Evolutionary conservation across 2,113 vertebrate genomes (phyloP).

Genomic region (Psittacara wagleri): DNA sequence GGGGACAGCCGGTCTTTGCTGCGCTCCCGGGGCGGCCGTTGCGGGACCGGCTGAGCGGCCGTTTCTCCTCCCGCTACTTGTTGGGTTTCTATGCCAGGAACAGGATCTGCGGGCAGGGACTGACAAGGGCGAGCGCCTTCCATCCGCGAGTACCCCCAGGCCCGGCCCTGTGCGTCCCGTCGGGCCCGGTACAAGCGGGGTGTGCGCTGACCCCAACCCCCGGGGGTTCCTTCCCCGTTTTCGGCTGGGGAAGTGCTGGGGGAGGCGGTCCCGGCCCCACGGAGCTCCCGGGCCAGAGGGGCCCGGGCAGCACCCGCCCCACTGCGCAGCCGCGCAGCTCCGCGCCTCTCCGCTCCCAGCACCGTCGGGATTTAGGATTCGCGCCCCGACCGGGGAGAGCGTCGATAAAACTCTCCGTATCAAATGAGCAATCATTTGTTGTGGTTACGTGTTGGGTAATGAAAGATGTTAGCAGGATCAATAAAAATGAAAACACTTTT

Average conservation of each 20-base stretch:
- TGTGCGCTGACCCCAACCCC: background rate
- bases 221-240: rapidly evolving
- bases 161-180: background rate
- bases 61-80: background rate
- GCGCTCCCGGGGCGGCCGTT: background rate
- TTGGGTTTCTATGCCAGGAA: background rate
- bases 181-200: background rate
- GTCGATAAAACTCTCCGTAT: slow-evolving; percentile 77
- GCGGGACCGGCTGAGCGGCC: background rate
- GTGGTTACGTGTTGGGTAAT: slow-evolving; percentile 79
- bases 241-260: background rate
- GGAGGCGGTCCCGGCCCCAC: no score
- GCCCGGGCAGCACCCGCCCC: background rate
- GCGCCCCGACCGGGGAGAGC: slow-evolving; percentile 7
- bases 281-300: background rate
- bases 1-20: background rate
- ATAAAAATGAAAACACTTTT: slow-evolving; percentile 84
- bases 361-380: slow-evolving; percentile 1
- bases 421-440: slow-evolving; percentile 81
- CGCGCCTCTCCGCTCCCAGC: background rate
- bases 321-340: background rate
- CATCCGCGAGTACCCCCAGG: background rate
- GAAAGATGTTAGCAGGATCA: slow-evolving; percentile 81
- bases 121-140: background rate
- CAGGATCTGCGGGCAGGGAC: background rate